Conservation (phyloP, 2,113 vertebrate species). For the Platichthys stellatus region DNA sequence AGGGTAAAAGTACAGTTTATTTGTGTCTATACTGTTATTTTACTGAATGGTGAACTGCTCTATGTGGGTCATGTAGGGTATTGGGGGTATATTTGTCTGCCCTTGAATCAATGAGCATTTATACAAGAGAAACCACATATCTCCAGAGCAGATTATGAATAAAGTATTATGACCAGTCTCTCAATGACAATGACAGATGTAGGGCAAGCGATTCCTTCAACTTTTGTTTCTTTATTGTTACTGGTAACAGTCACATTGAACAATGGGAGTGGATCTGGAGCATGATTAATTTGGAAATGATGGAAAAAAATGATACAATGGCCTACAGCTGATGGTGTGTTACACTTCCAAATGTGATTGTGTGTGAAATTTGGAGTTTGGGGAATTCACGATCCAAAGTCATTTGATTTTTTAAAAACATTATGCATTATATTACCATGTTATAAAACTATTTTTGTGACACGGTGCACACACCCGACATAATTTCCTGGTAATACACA, state of each 20-base stretch:
- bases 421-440: neutral
- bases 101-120: conserved; percentile 85
- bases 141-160: conserved; percentile 83
- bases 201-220: conserved; percentile 81
- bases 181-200: conserved; percentile 86
- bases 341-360: conserved; percentile 33
- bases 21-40: conserved; percentile 79
- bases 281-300: conserved; percentile 74
- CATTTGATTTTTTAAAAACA: conserved; percentile 2
- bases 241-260: conserved; percentile 67
- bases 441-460: conserved; percentile 11
- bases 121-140: conserved; percentile 77
- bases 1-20: conserved; percentile 75
- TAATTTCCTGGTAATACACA: conserved; percentile 26
- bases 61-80: conserved; percentile 83
- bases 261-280: conserved; percentile 76
- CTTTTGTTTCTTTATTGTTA: conserved; percentile 80
- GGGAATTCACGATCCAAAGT: conserved; percentile 14
- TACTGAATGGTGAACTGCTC: conserved; percentile 73
- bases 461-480: neutral
- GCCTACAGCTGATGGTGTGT: conserved; percentile 49
- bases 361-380: conserved; percentile 42
- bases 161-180: conserved; percentile 79
- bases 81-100: conserved; percentile 82
- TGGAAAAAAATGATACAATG: conserved; percentile 46